A percentile compares a stretch with the other conserved stretches of the same genome.
Evolutionary conservation across 2,888 invertebrate genomes (phyloP).

Genomic region (Leistus spinibarbis): DNA sequence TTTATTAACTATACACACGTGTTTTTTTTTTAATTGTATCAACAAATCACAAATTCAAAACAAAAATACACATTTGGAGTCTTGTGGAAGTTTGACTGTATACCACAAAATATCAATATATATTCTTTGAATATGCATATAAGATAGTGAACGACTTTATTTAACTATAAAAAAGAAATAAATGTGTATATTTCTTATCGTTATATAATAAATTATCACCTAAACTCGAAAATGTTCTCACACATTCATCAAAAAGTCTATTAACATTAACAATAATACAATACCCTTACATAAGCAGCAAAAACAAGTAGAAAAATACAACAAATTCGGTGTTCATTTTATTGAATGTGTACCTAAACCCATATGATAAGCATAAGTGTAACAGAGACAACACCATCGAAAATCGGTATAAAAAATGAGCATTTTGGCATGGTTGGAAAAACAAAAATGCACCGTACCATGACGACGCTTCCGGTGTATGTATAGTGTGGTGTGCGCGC

Average conservation of each 20-base stretch:
- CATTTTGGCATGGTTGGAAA: slow-evolving; percentile 52
- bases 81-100: no score
- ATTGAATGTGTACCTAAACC: not conserved
- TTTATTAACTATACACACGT: no score
- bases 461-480: slow-evolving; percentile 34
- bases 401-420: slow-evolving; percentile 46
- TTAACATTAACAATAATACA: not conserved
- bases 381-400: slow-evolving; percentile 19
- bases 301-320: not conserved
- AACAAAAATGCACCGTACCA: slow-evolving; percentile 48
- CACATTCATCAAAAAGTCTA: not conserved
- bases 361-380: not conserved
- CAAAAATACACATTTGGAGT: no score
- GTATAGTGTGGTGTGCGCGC: slow-evolving; percentile 9
- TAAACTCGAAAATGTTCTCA: not conserved
- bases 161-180: no score
- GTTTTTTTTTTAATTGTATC: no score
- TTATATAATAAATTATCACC: no score
- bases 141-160: no score
- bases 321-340: not conserved
- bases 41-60: no score
- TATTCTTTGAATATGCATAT: no score
- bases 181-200: no score
- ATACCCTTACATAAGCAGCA: not conserved
- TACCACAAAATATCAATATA: no score